Conservation (phyloP, 2,797 vertebrate genomes). For the Sebastes kiyomatsui region DNA sequence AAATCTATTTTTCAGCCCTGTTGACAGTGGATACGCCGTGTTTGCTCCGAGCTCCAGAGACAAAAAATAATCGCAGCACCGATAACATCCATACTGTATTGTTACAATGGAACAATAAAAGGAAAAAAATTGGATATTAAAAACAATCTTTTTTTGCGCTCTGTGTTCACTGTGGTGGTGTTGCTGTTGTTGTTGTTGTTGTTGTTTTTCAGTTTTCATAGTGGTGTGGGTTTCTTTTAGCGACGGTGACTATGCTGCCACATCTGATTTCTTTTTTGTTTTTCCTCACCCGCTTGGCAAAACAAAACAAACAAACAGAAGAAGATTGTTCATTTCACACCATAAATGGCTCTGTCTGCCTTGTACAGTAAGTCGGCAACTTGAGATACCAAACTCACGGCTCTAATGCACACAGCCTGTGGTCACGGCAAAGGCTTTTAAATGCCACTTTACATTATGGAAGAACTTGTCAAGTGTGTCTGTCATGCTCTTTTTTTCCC, state of each 20-base stretch:
- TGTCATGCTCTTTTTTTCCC: not conserved
- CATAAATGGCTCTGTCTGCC: constrained; percentile 92
- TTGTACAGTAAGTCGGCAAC: constrained; percentile 91
- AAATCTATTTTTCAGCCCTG: constrained; percentile 82
- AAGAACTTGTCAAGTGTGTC: not conserved
- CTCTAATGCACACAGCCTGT: constrained; percentile 80
- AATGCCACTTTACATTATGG: not conserved
- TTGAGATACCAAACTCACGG: constrained; percentile 87
- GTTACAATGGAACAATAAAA: constrained; percentile 82
- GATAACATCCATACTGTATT: constrained; percentile 78
- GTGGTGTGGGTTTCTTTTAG: constrained; percentile 75
- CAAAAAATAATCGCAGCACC: constrained; percentile 65
- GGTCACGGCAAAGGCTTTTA: constrained; percentile 2
- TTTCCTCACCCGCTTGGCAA: constrained; percentile 94
- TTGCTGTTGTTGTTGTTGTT: constrained; percentile 56
- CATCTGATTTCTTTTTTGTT: constrained; percentile 88
- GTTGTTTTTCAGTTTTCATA: constrained; percentile 73
- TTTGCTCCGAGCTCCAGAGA: constrained; percentile 70
- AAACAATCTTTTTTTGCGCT: constrained; percentile 67
- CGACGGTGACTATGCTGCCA: constrained; percentile 83
- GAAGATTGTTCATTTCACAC: constrained; percentile 97
- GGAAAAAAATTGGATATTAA: constrained; percentile 75
- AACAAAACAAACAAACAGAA: constrained; percentile 84
- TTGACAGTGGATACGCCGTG: constrained; percentile 73
- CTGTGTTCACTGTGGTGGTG: constrained; percentile 77